These are phyloP conservation scores for Lepidurus apus DNA, from an alignment of 1,140 invertebrate genomes.

Conservation along the genomic window DNA sequence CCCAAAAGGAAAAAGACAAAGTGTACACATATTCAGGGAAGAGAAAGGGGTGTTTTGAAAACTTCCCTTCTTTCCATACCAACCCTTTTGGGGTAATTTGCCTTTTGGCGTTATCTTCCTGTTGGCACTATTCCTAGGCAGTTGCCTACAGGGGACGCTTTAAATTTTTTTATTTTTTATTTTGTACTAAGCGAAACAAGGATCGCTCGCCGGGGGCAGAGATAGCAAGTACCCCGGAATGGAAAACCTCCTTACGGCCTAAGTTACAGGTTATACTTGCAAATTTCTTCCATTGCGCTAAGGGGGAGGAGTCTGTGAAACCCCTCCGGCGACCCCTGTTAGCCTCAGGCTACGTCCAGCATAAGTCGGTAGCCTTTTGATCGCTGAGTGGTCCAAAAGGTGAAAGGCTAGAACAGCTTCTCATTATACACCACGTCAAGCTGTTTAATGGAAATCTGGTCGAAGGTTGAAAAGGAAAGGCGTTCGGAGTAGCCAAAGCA, in stretches of 20 bases:
- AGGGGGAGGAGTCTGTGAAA: not conserved
- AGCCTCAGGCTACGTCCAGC: not conserved
- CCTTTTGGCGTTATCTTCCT: not conserved
- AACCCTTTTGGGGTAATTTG: not conserved
- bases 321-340: not conserved
- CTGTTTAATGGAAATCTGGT: conserved; percentile 17
- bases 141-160: not conserved
- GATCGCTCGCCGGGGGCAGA: not conserved
- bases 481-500: not conserved
- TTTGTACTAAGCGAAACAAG: not conserved
- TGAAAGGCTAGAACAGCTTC: not conserved
- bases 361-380: not conserved
- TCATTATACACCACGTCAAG: not conserved
- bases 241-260: not conserved
- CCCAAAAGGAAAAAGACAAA: not conserved
- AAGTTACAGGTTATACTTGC: not conserved
- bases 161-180: not conserved
- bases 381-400: not conserved
- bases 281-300: not conserved
- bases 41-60: not conserved
- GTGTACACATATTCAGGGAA: not conserved
- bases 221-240: not conserved
- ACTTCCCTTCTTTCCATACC: not conserved
- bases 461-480: not conserved
- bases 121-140: not conserved